Base-by-base conservation (phyloP, 1,140 invertebrate species). In the Grapholita molesta region DNA sequence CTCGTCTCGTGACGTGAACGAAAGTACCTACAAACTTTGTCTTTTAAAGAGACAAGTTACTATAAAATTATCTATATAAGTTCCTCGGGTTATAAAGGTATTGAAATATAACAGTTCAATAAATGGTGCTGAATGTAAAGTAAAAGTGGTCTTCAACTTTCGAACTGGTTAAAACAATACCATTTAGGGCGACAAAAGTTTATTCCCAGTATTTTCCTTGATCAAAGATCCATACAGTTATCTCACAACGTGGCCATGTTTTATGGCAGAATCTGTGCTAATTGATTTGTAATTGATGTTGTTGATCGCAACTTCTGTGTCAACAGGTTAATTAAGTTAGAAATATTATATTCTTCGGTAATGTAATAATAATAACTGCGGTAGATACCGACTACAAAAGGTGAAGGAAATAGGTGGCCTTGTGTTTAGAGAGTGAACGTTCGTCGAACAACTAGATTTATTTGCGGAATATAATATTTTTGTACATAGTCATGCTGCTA, bases 321-420 rank as follows among this genome's bases (percentile, higher is more conserved):
- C 25, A 61, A 28, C 11, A 30, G 24, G 28, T 61, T 61, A 32
- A 61, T 61, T 61, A 25, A 61, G 30, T 30, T 30, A 15, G 12
- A 30, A 61, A 28, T 55, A 55, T 25, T 24, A 24, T 25, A 25
- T 4, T 8, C 55, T n/a, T 28, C 24, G 30, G 25, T 28, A 25
- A n/a, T n/a, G n/a, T n/a, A n/a, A n/a, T 15, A 15, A 30, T 61
- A 61, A 61, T 15, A 15, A 61, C 6, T 30, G 28, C n/a, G n/a
- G n/a, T n/a, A n/a, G n/a, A 25, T 61, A 57, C 7, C 25, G 53
- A 57, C 53, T 57, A 61, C 25, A 61, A 32, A 61, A 61, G 28
- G 55, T 61, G 55, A 61, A 28, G 55, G 55, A 61, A 61, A 15
- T 61, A 61, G 30, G 55, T 30, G 25, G 55, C 55, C 55, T 61